Conservation (phyloP, 2,888 invertebrate genomes). For the Drosophila meridionalis region DNA sequence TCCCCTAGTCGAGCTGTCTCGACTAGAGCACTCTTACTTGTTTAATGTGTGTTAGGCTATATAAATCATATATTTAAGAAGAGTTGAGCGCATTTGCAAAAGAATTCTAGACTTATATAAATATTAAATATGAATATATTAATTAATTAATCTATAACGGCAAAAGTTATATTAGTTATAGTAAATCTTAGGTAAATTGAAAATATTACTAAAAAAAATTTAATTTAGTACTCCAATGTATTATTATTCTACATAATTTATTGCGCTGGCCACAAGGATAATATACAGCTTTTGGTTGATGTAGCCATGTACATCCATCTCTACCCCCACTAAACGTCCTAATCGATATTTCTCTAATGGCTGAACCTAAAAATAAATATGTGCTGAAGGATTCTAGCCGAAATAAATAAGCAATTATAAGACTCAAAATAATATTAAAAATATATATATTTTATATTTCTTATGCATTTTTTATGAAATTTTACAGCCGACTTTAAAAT, state of each 20-base stretch:
- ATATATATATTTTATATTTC: neutral
- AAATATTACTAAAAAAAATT: neutral
- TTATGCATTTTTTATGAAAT: neutral
- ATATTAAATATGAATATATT: no score
- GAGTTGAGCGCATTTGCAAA: no score
- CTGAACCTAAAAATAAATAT: neutral
- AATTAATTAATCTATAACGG: no score
- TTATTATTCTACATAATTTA: neutral
- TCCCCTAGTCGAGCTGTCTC: no score
- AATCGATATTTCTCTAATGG: conserved; percentile 11
- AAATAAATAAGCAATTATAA: neutral
- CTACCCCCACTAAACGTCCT: neutral
- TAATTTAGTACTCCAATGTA: neutral
- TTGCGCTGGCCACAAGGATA: neutral
- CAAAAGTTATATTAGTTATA: no score
- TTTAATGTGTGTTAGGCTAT: no score
- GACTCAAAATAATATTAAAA: neutral
- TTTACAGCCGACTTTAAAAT: neutral
- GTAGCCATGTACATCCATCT: neutral
- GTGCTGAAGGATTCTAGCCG: no score
- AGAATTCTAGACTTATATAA: no score
- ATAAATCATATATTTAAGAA: no score
- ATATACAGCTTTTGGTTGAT: no score
- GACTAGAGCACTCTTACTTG: no score
- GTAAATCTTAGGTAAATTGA: neutral